Conservation (phyloP, 1,140 invertebrate species). For the Zaprionus tsacasi region DNA sequence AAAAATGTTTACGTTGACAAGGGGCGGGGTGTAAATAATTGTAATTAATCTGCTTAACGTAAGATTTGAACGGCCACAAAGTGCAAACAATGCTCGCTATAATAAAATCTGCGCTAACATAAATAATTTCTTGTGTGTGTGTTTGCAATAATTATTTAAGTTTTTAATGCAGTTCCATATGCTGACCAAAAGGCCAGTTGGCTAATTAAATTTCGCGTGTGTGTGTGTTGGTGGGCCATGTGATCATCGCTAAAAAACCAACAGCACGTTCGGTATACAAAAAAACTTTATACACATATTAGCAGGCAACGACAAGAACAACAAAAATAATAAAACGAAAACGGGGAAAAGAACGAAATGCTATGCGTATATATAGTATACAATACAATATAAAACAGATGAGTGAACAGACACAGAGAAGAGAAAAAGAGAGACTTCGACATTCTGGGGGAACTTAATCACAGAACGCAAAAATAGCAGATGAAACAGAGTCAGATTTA, state of each 20-base stretch:
- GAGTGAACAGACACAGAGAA: conserved; percentile 24
- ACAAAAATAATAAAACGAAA: conserved; percentile 38
- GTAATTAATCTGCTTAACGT: too few species aligned
- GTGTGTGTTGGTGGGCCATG: conserved; percentile 54
- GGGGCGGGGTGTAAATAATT: too few species aligned
- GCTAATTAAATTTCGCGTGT: conserved; percentile 72
- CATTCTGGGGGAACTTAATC: conserved; percentile 65
- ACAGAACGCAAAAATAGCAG: conserved; percentile 70
- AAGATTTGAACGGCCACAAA: background rate
- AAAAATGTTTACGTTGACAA: too few species aligned
- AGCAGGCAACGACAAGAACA: conserved; percentile 38
- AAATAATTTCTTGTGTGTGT: conserved; percentile 28
- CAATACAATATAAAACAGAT: conserved; percentile 66
- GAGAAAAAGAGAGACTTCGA: conserved; percentile 15
- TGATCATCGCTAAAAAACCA: conserved; percentile 80
- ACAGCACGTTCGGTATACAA: conserved; percentile 70
- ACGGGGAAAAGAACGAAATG: conserved; percentile 74
- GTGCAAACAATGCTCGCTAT: conserved; percentile 7
- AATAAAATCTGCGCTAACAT: conserved; percentile 18
- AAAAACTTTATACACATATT: conserved; percentile 67
- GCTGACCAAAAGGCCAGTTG: conserved; percentile 66
- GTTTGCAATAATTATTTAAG: conserved; percentile 28
- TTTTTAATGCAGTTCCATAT: conserved; percentile 40
- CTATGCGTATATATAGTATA: conserved; percentile 68
- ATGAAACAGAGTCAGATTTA: conserved; percentile 55